These are phyloP conservation scores for Sebastes goodei DNA, from an alignment of 2,797 vertebrate genomes.

Conservation along the genomic window DNA sequence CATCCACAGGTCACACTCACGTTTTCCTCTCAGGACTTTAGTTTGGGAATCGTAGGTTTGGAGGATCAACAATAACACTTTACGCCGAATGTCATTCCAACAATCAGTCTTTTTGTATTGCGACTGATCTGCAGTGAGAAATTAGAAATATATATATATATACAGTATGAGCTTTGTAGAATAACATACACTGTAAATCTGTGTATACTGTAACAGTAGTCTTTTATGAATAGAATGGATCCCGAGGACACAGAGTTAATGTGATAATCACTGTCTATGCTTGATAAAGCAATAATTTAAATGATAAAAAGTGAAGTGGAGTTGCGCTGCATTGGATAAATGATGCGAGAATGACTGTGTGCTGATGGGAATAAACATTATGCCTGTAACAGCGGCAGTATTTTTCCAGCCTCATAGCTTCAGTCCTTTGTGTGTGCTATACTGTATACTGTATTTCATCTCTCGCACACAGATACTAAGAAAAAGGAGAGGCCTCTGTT, in stretches of 20 bases:
- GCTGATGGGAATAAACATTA: constrained; percentile 6
- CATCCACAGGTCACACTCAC: constrained; percentile 10
- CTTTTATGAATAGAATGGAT: constrained; percentile 49
- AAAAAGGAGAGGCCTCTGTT: constrained; percentile 30
- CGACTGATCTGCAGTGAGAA: constrained; percentile 49
- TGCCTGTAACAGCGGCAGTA: constrained; percentile 3
- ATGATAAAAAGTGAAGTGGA: constrained; percentile 7
- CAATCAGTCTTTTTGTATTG: constrained; percentile 50
- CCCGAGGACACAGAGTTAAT: constrained; percentile 14
- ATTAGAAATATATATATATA: constrained; percentile 24
- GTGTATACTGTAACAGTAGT: constrained; percentile 53
- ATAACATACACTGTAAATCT: constrained; percentile 63
- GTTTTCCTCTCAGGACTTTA: constrained; percentile 67
- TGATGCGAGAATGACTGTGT: neutral
- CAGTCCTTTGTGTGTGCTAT: constrained; percentile 19
- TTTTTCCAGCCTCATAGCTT: constrained; percentile 9
- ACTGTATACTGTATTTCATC: constrained; percentile 21
- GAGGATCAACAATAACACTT: constrained; percentile 30
- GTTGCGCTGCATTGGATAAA: neutral
- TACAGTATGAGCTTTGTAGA: constrained; percentile 51
- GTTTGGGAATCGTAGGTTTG: constrained; percentile 40
- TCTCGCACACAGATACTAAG: constrained; percentile 1
- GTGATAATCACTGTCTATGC: constrained; percentile 39
- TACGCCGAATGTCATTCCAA: constrained; percentile 57
- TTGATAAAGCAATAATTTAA: constrained; percentile 69